phyloP scores from a whole-genome alignment of 1,140 invertebrate genomes.

The Pollicipes pollicipes region DNA sequence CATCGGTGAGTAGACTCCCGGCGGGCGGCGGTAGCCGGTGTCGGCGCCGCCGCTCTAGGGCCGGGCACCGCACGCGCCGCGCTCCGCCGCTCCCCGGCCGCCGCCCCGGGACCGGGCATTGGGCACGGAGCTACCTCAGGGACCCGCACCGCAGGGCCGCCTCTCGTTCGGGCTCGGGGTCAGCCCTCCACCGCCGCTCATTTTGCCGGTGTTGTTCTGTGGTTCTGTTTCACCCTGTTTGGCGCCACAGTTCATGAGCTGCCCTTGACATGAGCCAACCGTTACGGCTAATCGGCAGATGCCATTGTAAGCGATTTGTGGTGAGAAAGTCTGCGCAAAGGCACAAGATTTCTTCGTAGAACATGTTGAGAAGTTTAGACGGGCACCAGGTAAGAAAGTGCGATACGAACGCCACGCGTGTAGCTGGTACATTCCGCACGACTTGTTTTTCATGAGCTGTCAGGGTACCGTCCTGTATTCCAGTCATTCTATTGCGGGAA shows the following conservation, averaged over 20 bases:
- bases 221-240: neutral
- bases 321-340: neutral
- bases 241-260: too few relatives aligned
- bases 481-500: too few relatives aligned
- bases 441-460: too few relatives aligned
- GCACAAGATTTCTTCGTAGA: neutral
- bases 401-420: neutral
- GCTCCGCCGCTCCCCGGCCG: too few relatives aligned
- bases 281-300: neutral
- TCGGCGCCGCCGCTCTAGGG: neutral
- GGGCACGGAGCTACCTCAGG: neutral
- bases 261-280: neutral
- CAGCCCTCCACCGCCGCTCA: neutral
- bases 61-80: too few relatives aligned
- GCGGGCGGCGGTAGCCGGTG: too few relatives aligned
- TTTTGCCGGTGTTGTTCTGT: neutral
- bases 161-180: neutral
- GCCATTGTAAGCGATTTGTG: neutral
- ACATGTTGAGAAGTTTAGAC: neutral
- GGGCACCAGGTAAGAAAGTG: neutral
- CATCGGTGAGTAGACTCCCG: neutral
- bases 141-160: too few relatives aligned
- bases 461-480: too few relatives aligned
- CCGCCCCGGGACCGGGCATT: too few relatives aligned
- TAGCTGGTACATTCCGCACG: neutral